Base-by-base conservation (phyloP, 2,113 vertebrate genomes). In the Haliaeetus leucogaster region DNA sequence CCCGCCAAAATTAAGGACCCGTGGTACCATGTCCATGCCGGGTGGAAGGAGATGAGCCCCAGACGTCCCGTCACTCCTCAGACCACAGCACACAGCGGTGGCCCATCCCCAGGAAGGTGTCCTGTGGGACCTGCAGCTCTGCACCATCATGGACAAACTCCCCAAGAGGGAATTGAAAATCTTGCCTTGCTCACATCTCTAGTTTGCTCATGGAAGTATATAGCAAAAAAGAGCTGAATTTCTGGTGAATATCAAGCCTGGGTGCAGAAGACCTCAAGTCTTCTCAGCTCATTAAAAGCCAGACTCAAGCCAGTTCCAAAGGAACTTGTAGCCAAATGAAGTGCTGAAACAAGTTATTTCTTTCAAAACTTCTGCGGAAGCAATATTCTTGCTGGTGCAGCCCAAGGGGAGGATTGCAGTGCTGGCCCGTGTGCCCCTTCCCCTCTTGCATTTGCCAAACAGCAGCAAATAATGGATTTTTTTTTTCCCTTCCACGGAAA, bases 251-350 rank as follows among this genome's bases (percentile, higher is more conserved):
- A 59, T 68, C 56, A 93, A 80, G 84, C 43, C 81, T 79, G 87
- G 56, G 23, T 68, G 81, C 70, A 95, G 89, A 86, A 93, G 89
- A 95, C 26, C 13, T 95, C 38, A 9, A 74, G 34, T 13, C 92
- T 91, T 96, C 93, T 88, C 93, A 96, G 90, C 66, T 94, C 84
- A 66, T 95, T 93, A 93, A 68, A 90, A 85, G 27, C 34, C 62
- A 86, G 56, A 79, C 70, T 84, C 2, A 0, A 77, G 87, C 78
- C 87, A 91, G 15, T 85, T 94, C 82, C 71, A 80, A 52, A 73
- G 58, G 53, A 91, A 45, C 48, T 65, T 42, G 48, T 61, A 87
- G 90, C 93, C 82, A 94, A 95, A 96, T 70, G 74, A 97, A 82
- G 82, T 96, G 95, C 61, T 96, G 82, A 96, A 93, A 93, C 53